Conservation (phyloP, 2,113 vertebrate genomes). For the Eudyptes chrysolophus region DNA sequence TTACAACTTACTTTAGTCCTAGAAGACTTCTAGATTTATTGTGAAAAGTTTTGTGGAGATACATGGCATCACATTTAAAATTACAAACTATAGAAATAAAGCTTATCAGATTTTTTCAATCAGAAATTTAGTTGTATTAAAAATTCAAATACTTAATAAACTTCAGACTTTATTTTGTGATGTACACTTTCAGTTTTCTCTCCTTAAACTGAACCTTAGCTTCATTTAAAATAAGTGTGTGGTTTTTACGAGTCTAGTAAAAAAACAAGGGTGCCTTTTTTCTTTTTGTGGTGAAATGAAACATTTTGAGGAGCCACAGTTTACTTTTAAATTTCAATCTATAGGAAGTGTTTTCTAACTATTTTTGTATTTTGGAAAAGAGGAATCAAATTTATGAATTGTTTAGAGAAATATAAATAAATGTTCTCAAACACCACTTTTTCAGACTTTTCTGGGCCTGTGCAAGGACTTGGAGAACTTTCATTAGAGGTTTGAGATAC, state of each 20-base stretch:
- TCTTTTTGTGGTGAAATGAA: neutral
- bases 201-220: neutral
- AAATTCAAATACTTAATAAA: neutral
- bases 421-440: neutral
- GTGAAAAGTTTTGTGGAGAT: neutral
- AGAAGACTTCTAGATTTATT: neutral
- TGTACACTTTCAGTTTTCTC: neutral
- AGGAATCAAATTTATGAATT: neutral
- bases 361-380: neutral
- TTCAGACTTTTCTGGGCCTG: neutral
- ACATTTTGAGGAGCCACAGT: neutral
- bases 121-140: neutral
- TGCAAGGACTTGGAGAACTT: neutral
- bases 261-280: neutral
- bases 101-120: neutral
- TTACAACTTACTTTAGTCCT: neutral
- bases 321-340: neutral
- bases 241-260: neutral
- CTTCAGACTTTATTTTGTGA: neutral
- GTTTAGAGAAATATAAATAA: neutral
- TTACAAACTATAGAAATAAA: rapidly evolving
- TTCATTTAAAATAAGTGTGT: neutral
- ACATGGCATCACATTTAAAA: neutral
- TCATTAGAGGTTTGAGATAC: neutral
- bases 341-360: neutral